Evolutionary conservation across 2,113 vertebrate species (phyloP), one percentile per base, ranked within the genome.

Genomic region (Ctenodactylus gundi): DNA sequence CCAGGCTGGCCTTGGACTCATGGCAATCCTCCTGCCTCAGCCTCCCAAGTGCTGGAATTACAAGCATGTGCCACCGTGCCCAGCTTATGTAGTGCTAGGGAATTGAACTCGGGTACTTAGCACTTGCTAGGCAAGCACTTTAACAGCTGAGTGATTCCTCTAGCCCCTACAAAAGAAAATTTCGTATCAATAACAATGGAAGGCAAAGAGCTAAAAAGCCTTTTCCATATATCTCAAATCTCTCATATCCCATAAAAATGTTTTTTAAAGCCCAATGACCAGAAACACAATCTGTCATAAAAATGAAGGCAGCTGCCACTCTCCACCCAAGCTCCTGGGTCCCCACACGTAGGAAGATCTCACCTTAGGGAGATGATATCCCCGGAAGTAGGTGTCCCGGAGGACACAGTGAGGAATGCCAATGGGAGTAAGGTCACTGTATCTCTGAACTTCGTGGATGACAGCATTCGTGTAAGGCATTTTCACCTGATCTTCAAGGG

Each of bases 381-480:
- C 96, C 11, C 88, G 34, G 90, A 98, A 98, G 31, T 95, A 83
- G 0, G 96, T 97, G 95, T 98, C 97, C 4, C 68, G 39, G 6
- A 88, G 94, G 49, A 97, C 96, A 31, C 57, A 64, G 90, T 97
- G 98, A 0, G 97, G 97, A 27, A 98, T 8, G 17, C 95, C 31
- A n/a, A 92, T 67, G 2, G 97, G 98, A 2, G 85, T 4, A 12
- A 98, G 23, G 36, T 98, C 97, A 73, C 95, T 73, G 62, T 27
- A 73, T 12, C 98, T 96, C 85, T 98, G 98, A 20, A 98, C 58
- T 91, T 98, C 98, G 0, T 98, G 98, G 82, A 98, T 97, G n/a
- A 98, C 96, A 0, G 98, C 97, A 7, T 98, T 91, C 1, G 97
- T 96, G 36, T 98, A 98, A 5, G 97, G 97, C 97, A 98, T 97